Conservation (phyloP, 2,113 vertebrate species). For the Spermophilus dauricus region DNA sequence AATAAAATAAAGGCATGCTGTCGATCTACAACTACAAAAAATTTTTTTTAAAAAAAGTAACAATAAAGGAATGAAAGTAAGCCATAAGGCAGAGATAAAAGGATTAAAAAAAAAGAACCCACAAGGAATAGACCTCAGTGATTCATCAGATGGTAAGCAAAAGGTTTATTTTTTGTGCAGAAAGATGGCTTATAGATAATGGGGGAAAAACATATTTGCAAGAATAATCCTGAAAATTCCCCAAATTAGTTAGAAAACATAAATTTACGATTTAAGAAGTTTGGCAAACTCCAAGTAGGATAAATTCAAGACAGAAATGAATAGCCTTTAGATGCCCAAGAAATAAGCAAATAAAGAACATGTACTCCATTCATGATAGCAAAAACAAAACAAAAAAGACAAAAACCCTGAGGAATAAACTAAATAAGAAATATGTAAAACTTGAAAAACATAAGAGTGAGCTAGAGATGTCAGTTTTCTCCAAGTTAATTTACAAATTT, state of each 20-base stretch:
- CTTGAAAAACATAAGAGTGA: neutral
- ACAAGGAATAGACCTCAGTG: neutral
- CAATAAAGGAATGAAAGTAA: constrained; percentile 2
- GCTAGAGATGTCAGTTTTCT: constrained; percentile 38
- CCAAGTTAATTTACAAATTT: constrained; percentile 40
- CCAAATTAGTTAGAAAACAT: neutral
- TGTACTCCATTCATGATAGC: neutral
- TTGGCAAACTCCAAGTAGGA: neutral
- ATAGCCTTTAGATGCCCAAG: neutral
- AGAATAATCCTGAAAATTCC: constrained; percentile 55
- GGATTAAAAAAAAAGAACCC: neutral
- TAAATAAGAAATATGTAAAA: constrained; percentile 13
- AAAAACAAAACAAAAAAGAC: neutral
- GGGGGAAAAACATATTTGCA: neutral
- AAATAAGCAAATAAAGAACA: neutral
- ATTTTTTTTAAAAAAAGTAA: neutral
- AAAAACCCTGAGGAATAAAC: neutral
- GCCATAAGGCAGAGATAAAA: neutral
- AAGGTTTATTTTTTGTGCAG: neutral
- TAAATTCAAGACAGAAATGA: neutral
- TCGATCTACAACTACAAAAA: too few relatives aligned
- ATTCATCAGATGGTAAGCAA: neutral
- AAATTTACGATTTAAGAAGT: constrained; percentile 8
- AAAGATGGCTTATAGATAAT: neutral
- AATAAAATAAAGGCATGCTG: too few relatives aligned